phyloP scores from a whole-genome alignment of 2,888 invertebrate genomes.

The Pasiphila rectangulata region DNA sequence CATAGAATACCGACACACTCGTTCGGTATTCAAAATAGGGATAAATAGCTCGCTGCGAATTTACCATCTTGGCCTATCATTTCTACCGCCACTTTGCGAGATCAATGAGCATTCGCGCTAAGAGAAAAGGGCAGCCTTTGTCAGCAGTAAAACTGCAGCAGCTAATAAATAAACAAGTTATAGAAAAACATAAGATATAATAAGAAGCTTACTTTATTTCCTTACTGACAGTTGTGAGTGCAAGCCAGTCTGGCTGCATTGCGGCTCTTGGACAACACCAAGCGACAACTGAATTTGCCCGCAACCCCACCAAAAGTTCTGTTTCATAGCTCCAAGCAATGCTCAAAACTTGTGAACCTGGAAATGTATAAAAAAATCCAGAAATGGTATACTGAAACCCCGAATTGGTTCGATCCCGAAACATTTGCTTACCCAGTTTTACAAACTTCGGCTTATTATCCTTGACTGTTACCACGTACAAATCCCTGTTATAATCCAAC shows the following conservation, averaged over 20 bases:
- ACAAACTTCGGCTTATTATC: slow-evolving; percentile 83
- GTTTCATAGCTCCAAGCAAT: slow-evolving; percentile 73
- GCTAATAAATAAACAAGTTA: too few relatives aligned
- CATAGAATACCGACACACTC: too few relatives aligned
- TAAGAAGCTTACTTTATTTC: slow-evolving; percentile 60
- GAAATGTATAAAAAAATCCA: not conserved
- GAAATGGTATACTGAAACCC: slow-evolving; percentile 31
- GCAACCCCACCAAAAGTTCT: slow-evolving; percentile 67
- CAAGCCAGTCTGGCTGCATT: slow-evolving; percentile 65
- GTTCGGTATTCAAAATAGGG: too few relatives aligned
- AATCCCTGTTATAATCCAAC: slow-evolving; percentile 93
- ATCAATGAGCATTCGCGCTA: too few relatives aligned
- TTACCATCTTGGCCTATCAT: too few relatives aligned
- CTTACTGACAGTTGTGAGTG: slow-evolving; percentile 67
- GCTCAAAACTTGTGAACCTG: slow-evolving; percentile 71
- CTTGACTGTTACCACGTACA: slow-evolving; percentile 89
- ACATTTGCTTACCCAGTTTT: slow-evolving; percentile 83
- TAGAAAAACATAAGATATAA: too few relatives aligned
- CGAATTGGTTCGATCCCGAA: too few relatives aligned
- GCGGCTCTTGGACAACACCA: slow-evolving; percentile 73
- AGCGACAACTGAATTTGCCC: slow-evolving; percentile 66
- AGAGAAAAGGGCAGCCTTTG: too few relatives aligned
- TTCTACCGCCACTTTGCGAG: too few relatives aligned
- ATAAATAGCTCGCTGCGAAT: too few relatives aligned
- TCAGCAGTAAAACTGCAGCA: too few relatives aligned